Evolutionary conservation across 2,113 vertebrate genomes (phyloP), one percentile per base, ranked within the genome.

Genomic region (Toxostoma redivivum): DNA sequence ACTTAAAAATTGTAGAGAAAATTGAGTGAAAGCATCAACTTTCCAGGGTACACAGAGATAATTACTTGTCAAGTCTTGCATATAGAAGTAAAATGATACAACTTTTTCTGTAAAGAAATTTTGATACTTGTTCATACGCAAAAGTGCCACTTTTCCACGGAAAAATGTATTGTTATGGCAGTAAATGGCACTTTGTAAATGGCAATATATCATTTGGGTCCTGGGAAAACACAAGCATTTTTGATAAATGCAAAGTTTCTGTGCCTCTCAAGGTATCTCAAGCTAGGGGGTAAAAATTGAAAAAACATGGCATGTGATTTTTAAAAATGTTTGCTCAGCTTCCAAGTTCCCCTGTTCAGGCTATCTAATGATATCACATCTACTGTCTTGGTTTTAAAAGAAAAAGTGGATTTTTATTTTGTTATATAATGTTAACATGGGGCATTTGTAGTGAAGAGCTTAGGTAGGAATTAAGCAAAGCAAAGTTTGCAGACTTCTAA

Each of bases 211-310:
- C 9, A 72, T 65, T 60, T 90, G 12, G 44, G 37, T 77, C n/a
- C 25, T 86, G 51, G 45, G 45, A 77, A 71, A 83, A 31, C 31
- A 57, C 4, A 38, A 62, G 7, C 3, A 5, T 78, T 81, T 83
- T 86, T 92, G 25, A 56, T 72, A 74, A 74, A 92, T 24, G 20
- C 11, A 15, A 48, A 28, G 20, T 61, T 89, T 94, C 19, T 22
- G 5, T 78, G 31, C 47, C 45, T 88, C 88, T 91, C 48, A 83
- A 69, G 27, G 7, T 87, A 54, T 83, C 58, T 83, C 47, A 86
- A 53, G 13, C 14, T 37, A 22, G 23, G 21, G 15, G 3, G 0
- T 0, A 40, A 38, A 53, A 53, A 44, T 20, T 51, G n/a, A 44
- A 72, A 73, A 37, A 53, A 76, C 73, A 38, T 35, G 57, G 7